These are phyloP conservation scores for Phymorhynchus buccinoides DNA, from an alignment of 1,140 invertebrate genomes.

Conservation along the genomic window DNA sequence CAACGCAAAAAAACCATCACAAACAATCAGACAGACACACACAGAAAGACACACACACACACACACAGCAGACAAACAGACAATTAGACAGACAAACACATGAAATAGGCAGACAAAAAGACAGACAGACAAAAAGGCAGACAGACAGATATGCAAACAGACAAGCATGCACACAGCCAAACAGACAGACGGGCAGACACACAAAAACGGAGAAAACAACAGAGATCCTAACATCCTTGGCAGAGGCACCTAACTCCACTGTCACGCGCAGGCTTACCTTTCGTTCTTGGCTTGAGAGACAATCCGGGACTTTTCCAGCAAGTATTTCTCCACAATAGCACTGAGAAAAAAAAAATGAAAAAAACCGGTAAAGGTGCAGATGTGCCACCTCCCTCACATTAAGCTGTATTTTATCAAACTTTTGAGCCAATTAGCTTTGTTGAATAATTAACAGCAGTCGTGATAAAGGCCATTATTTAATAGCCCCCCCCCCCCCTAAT, in stretches of 20 bases:
- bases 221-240: too few species aligned
- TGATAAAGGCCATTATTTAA: too few species aligned
- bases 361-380: neutral
- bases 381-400: too few species aligned
- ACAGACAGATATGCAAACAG: neutral
- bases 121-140: too few species aligned
- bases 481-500: too few species aligned
- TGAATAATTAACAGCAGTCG: too few species aligned
- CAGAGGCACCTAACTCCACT: constrained; percentile 12
- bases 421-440: too few species aligned
- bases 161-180: neutral
- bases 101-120: neutral
- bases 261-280: constrained; percentile 78
- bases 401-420: too few species aligned
- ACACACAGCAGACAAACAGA: neutral
- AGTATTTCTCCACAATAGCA: constrained; percentile 96
- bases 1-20: too few species aligned
- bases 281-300: constrained; percentile 93
- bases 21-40: too few species aligned
- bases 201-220: neutral
- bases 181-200: too few species aligned
- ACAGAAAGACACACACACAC: neutral
- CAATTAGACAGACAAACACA: too few species aligned
- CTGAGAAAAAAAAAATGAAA: constrained; percentile 75
- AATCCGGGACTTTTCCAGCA: constrained; percentile 96